Base-by-base conservation (phyloP, 2,797 vertebrate species). In the Sternarchorhynchus goeldii region DNA sequence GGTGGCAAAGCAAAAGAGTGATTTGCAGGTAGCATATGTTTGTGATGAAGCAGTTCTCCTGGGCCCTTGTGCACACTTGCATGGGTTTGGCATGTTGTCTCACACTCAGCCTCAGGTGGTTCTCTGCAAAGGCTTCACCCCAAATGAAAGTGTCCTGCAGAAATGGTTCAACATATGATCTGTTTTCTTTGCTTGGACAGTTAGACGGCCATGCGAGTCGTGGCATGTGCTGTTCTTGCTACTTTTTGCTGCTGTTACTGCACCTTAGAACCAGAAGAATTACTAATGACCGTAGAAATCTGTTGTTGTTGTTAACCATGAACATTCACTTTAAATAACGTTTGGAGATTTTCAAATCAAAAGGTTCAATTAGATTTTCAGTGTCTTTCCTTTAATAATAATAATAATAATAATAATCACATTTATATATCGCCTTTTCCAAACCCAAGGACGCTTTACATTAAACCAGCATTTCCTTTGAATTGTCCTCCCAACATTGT, bases 21-120 rank as follows among this genome's bases (percentile, higher is more conserved):
- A 76, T 80, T 75, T 84, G 78, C 79, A 81, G 83, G 79, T 83
- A 80, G 60, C 84, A 86, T 83, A 74, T 87, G 86, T 86, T 87
- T 81, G 60, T 75, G 75, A 83, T 82, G 71, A 83, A 82, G 68
- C 7, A 41, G 20, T 73, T 74, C 79, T 81, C 84, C 36, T 32
- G 20, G 76, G 68, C 32, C 53, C 75, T 82, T 60, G 69, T 68
- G 25, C 10, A 29, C 60, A 45, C 71, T 72, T 50, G 60, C 71
- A 74, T 7, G 4, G 34, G 64, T 55, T 70, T 71, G 58, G 58
- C 66, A 62, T 81, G 81, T 81, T 83, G 58, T 73, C 77, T 77
- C 32, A 72, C 84, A 82, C 84, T 81, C 80, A 83, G 53, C 8
- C 56, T 72, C 82, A 85, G 82, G 77, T 82, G 82, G 41, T 73